Conservation (phyloP, 1,140 invertebrate genomes). For the Drosophila azteca region DNA sequence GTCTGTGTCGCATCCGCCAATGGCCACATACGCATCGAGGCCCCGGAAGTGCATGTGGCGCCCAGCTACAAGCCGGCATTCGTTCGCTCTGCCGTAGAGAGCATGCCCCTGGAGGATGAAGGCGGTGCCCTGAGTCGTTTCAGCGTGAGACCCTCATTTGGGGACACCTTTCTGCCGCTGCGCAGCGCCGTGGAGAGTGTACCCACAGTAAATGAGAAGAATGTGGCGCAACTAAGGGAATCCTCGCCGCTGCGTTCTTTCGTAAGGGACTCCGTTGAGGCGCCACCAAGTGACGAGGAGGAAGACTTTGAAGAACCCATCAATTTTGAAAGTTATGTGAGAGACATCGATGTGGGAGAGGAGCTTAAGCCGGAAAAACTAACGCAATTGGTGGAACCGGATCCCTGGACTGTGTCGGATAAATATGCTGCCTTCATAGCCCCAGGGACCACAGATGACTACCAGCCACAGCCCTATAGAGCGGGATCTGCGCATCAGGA, state of each 20-base stretch:
- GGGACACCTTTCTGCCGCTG: slow-evolving; percentile 84
- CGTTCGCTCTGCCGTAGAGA: slow-evolving; percentile 86
- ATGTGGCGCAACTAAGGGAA: slow-evolving; percentile 38
- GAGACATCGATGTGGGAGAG: slow-evolving; percentile 27
- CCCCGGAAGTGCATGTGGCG: slow-evolving; percentile 62
- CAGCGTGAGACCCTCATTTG: slow-evolving; percentile 58
- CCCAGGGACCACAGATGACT: slow-evolving; percentile 30
- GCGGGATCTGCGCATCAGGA: slow-evolving; percentile 74
- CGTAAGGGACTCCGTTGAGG: slow-evolving; percentile 87
- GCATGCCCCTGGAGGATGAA: slow-evolving; percentile 75
- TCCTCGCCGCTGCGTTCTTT: slow-evolving; percentile 58
- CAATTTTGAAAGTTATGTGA: slow-evolving; percentile 27
- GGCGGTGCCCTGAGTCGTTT: slow-evolving; percentile 42
- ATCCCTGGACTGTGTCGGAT: slow-evolving; percentile 68
- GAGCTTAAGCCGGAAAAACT: slow-evolving; percentile 32
- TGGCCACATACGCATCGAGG: slow-evolving; percentile 70
- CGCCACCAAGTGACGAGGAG: slow-evolving; percentile 83
- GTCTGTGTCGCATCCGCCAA: slow-evolving; percentile 17
- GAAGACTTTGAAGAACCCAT: slow-evolving; percentile 18
- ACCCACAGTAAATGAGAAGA: slow-evolving; percentile 79
- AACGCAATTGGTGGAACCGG: slow-evolving; percentile 26
- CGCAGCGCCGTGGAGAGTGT: slow-evolving; percentile 86
- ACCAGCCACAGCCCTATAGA: slow-evolving; percentile 68
- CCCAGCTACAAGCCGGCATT: slow-evolving; percentile 81
- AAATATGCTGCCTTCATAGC: slow-evolving; percentile 84